Conservation (phyloP, 2,113 vertebrate genomes). For the Brachypteracias leptosomus region DNA sequence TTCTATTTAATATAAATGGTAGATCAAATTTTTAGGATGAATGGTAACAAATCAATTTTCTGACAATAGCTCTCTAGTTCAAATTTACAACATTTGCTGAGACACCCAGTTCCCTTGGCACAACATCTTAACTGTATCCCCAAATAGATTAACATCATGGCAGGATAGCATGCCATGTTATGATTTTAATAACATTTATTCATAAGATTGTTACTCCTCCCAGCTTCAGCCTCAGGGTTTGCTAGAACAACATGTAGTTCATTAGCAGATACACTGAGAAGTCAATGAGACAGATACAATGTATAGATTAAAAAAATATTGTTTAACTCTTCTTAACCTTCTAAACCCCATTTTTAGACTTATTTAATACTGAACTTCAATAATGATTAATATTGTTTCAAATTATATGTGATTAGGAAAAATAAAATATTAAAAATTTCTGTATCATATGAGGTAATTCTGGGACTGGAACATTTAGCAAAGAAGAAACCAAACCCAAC, state of each 20-base stretch:
- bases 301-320: neutral
- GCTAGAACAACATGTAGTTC: neutral
- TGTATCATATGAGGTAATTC: neutral
- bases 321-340: constrained; percentile 22
- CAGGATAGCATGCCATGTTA: constrained; percentile 8
- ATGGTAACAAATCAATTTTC: neutral
- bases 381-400: neutral
- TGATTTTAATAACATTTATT: constrained; percentile 52
- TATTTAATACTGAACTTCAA: constrained; percentile 6
- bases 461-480: neutral
- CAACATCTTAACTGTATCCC: neutral
- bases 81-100: neutral
- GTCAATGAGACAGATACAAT: constrained; percentile 37
- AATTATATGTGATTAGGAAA: neutral
- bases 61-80: neutral
- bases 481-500: neutral
- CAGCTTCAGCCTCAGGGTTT: constrained; percentile 32
- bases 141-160: constrained; percentile 12
- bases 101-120: neutral
- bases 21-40: neutral
- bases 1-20: neutral
- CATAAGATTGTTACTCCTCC: constrained; percentile 17
- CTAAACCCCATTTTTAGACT: neutral
- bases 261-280: constrained; percentile 34
- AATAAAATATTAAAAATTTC: neutral